Evolutionary conservation across 2,113 vertebrate genomes (phyloP).

Genomic region (Mesitornis unicolor): DNA sequence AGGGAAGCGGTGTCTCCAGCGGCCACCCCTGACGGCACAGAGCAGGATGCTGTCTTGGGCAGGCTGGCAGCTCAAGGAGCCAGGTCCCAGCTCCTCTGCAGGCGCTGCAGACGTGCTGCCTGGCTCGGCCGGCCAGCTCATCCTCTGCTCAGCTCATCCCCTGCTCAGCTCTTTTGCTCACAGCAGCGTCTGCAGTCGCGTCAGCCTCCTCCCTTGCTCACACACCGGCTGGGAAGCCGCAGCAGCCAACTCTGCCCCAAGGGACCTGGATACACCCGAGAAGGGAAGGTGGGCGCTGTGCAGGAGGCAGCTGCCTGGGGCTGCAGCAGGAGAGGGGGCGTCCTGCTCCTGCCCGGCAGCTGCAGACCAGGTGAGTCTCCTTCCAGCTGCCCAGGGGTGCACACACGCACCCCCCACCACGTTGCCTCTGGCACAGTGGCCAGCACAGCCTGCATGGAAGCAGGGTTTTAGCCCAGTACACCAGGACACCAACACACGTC

Average conservation of each 20-base stretch:
- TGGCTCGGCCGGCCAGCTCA: neutral
- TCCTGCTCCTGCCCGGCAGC: neutral
- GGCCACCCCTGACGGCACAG: neutral
- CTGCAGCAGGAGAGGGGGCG: fast-evolving
- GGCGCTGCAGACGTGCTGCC: neutral
- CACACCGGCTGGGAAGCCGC: neutral
- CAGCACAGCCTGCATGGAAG: neutral
- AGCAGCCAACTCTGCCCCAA: neutral
- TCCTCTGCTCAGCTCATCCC: neutral
- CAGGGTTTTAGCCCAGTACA: neutral
- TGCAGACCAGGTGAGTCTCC: neutral
- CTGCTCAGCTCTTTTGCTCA: neutral
- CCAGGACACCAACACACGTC: fast-evolving
- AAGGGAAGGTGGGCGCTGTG: neutral
- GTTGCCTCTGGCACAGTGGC: neutral
- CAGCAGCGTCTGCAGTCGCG: neutral
- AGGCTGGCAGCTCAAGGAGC: neutral
- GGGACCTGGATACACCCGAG: fast-evolving
- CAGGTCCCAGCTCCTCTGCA: neutral
- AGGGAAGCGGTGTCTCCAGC: neutral
- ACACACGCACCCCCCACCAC: fast-evolving
- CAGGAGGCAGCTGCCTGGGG: neutral
- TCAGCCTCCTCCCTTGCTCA: neutral
- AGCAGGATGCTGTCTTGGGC: neutral
- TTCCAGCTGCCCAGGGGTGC: neutral